Evolutionary conservation across 2,113 vertebrate species (phyloP), one percentile per base, ranked within the genome.

Genomic region (Lasiurus borealis): DNA sequence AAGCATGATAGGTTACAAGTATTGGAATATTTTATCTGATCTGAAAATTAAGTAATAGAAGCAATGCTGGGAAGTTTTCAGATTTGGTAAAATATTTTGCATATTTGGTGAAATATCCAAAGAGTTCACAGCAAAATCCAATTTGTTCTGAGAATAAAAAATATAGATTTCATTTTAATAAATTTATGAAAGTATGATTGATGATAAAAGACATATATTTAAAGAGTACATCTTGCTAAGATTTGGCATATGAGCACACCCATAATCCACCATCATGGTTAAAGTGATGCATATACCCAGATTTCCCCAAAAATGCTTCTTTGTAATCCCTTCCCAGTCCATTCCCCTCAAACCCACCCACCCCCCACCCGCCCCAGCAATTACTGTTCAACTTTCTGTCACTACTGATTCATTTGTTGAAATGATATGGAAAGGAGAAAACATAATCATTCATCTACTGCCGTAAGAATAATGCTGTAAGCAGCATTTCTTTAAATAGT

Each of bases 241-340:
- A 8, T 8, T 13, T 44, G 50, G 25, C 31, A 4, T 16, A 5
- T 3, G 34, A 18, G 3, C 36, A 48, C 4, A 54, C 16, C 12
- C 2, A 5, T 9, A 54, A 0, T 46, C 13, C 0, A 7, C 11
- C 29, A 2, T 12, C 13, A 9, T 10, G 2, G 36, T 23, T 23
- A 46, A 36, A 48, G 7, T 4, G 11, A 5, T 7, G 2, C 0
- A 2, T 1, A 0, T 6, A 2, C 9, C 8, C 52, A 1, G 29
- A 36, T 1, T 34, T 23, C 52, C 14, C 3, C 6, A 3, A 40
- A 40, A 40, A 0, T 8, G 8, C 3, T 36, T 7, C 1, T 9
- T 40, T 2, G 12, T 31, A 16, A 21, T 19, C 31, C 16, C 27
- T 8, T 34, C 12, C 21, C 6, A 1, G 31, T 6, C 0, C 16